A percentile compares a stretch with the other conserved stretches of the same genome.
phyloP scores from a whole-genome alignment of 2,888 invertebrate genomes.

The Phlogophora meticulosa region DNA sequence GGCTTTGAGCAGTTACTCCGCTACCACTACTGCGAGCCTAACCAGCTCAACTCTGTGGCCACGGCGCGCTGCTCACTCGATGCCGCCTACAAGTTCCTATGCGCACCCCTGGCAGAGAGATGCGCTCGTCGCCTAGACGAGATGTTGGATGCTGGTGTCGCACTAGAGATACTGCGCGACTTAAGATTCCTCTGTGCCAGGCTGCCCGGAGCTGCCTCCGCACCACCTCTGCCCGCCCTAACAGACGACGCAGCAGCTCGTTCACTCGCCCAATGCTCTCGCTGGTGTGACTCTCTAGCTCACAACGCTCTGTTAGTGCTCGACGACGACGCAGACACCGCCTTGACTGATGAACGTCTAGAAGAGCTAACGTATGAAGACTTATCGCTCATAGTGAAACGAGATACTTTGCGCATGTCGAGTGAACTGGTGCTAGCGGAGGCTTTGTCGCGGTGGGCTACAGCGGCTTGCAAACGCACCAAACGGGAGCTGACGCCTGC shows the following conservation, averaged over 20 bases:
- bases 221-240: conserved; percentile 87
- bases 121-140: conserved; percentile 93
- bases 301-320: conserved; percentile 92
- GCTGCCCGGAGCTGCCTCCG: conserved; percentile 86
- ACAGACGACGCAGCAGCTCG: conserved; percentile 82
- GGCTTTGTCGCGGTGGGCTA: conserved; percentile 91
- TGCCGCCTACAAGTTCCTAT: conserved; percentile 94
- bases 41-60: conserved; percentile 91
- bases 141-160: conserved; percentile 92
- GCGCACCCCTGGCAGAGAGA: conserved; percentile 92
- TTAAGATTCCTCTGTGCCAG: conserved; percentile 88
- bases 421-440: conserved; percentile 92
- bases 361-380: conserved; percentile 92
- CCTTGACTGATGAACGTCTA: conserved; percentile 82
- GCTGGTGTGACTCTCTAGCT: conserved; percentile 92
- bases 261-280: conserved; percentile 85
- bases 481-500: conserved; percentile 86
- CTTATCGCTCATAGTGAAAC: conserved; percentile 92
- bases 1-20: conserved; percentile 93
- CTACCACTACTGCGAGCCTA: conserved; percentile 92
- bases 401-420: conserved; percentile 93
- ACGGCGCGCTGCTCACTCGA: conserved; percentile 94
- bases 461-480: conserved; percentile 85
- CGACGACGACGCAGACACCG: conserved; percentile 86
- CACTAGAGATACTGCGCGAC: conserved; percentile 92